These are phyloP conservation scores for Enteromius treurensis DNA, from an alignment of 2,797 vertebrate species.

Conservation along the genomic window DNA sequence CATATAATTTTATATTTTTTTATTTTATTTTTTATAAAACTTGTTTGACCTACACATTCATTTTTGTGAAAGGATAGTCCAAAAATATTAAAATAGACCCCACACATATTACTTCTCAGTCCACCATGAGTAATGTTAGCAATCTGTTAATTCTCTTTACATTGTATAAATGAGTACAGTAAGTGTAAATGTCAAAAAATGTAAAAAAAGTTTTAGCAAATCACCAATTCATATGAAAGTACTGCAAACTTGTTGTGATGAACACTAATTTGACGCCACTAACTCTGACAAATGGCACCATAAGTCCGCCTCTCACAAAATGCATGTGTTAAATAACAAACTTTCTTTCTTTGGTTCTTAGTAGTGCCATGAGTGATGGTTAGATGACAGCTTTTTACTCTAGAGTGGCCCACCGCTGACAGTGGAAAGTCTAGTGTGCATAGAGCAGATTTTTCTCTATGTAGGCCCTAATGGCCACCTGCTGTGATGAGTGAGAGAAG, in stretches of 20 bases:
- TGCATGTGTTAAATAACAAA: slow-evolving; percentile 12
- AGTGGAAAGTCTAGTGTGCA: slow-evolving; percentile 32
- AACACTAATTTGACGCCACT: background rate
- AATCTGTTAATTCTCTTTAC: too few species aligned
- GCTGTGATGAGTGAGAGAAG: slow-evolving; percentile 35
- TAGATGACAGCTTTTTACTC: slow-evolving; percentile 28
- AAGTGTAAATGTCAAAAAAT: too few species aligned
- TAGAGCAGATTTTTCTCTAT: slow-evolving; percentile 38
- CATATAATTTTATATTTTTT: too few species aligned
- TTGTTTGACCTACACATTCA: too few species aligned
- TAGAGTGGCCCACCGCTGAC: slow-evolving; percentile 21
- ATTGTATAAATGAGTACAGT: too few species aligned
- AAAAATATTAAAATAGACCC: too few species aligned
- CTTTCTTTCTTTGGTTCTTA: background rate
- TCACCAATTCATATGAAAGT: background rate
- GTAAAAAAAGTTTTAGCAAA: background rate
- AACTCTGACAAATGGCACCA: background rate
- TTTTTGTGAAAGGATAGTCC: too few species aligned
- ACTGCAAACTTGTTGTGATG: background rate
- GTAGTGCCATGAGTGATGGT: slow-evolving; percentile 13
- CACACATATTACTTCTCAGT: too few species aligned
- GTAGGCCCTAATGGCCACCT: slow-evolving; percentile 29
- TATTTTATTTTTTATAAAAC: too few species aligned
- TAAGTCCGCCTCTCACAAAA: background rate
- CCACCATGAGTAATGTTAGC: too few species aligned